These are phyloP conservation scores for Chauna torquata DNA, from an alignment of 2,113 vertebrate species.

Conservation along the genomic window DNA sequence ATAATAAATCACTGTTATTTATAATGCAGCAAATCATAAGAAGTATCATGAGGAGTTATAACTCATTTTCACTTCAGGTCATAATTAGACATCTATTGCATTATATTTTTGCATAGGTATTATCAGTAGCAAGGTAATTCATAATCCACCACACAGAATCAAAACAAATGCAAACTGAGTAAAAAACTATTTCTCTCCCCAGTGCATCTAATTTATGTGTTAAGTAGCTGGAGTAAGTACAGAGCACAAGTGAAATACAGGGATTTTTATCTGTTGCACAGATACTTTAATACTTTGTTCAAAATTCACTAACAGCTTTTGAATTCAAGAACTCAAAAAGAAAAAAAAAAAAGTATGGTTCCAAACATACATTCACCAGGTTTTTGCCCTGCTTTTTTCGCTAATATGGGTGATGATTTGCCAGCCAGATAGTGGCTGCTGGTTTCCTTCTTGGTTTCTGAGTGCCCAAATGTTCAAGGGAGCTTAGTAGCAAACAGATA, in stretches of 20 bases:
- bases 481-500: not conserved
- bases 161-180: constrained; percentile 33
- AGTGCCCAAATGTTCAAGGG: not conserved
- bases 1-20: constrained; percentile 79
- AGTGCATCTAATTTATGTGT: not conserved
- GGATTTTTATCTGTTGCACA: constrained; percentile 10
- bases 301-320: constrained; percentile 35
- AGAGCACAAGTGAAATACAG: not conserved
- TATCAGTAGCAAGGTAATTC: constrained; percentile 41
- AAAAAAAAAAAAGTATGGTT: not conserved
- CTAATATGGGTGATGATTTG: not conserved
- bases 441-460: not conserved
- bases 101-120: constrained; percentile 54
- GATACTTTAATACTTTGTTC: constrained; percentile 26
- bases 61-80: constrained; percentile 66
- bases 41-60: constrained; percentile 67
- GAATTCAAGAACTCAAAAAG: not conserved
- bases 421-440: not conserved
- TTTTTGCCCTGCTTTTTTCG: not conserved
- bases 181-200: constrained; percentile 5
- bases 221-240: constrained; percentile 5
- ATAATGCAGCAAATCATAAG: constrained; percentile 75
- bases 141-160: constrained; percentile 35
- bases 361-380: not conserved
- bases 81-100: constrained; percentile 66